phyloP scores from a whole-genome alignment of 1,140 invertebrate species.

The Metopolophium dirhodum region DNA sequence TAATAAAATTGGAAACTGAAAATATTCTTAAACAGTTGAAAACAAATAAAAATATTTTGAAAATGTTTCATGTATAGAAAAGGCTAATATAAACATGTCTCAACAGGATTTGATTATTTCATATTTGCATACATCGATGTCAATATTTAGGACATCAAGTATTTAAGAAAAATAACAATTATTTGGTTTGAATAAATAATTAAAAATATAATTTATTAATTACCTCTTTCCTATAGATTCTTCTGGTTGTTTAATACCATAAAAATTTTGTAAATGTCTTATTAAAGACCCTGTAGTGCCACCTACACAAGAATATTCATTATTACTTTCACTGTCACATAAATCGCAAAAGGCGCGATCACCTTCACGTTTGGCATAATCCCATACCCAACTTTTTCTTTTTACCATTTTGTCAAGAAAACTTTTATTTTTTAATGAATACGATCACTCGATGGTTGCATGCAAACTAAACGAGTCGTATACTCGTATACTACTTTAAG shows the following conservation, averaged over 20 bases:
- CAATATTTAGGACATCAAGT: not conserved
- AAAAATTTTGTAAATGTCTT: not conserved
- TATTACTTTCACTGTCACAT: not conserved
- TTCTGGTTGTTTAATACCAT: not conserved
- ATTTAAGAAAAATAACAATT: not conserved
- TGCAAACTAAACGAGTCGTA: not conserved
- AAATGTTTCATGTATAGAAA: no score
- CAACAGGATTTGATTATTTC: no score
- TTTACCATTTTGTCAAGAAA: not conserved
- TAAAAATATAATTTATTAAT: constrained; percentile 3
- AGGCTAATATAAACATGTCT: no score
- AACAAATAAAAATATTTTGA: no score
- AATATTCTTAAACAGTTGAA: no score
- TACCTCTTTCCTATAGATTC: not conserved
- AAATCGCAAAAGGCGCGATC: constrained; percentile 1
- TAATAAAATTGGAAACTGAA: no score
- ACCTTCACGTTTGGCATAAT: not conserved
- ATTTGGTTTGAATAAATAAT: not conserved
- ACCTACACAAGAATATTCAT: not conserved
- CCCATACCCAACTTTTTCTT: constrained; percentile 17
- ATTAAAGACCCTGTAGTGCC: not conserved
- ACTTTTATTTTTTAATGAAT: not conserved
- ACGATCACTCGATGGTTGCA: not conserved
- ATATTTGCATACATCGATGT: no score
- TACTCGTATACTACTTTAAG: not conserved